Percentiles rank a stretch among this genome's conserved stretches.
These are phyloP conservation scores for Aphodius sticticus DNA, from an alignment of 2,888 invertebrate genomes.

Conservation along the genomic window DNA sequence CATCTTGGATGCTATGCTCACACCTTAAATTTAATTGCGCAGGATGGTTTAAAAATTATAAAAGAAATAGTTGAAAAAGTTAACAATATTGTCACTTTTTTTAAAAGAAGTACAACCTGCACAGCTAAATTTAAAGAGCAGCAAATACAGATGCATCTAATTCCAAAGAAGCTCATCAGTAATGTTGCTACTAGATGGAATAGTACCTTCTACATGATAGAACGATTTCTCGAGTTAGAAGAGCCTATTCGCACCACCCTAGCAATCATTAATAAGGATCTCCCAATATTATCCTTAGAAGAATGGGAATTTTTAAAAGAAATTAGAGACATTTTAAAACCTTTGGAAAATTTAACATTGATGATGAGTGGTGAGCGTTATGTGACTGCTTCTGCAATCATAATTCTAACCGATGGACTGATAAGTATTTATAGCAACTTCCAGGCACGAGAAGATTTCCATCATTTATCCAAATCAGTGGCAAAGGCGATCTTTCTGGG, in stretches of 20 bases:
- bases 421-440: conserved; percentile 31
- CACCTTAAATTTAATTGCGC: conserved; percentile 45
- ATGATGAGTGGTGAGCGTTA: conserved; percentile 43
- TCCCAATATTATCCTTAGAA: conserved; percentile 33
- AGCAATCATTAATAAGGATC: conserved; percentile 33
- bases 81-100: conserved; percentile 4
- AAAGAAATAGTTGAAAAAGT: conserved; percentile 50
- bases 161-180: conserved; percentile 35
- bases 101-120: conserved; percentile 11
- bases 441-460: neutral
- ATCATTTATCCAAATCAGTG: neutral
- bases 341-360: conserved; percentile 42
- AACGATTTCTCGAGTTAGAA: conserved; percentile 41
- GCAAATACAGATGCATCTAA: conserved; percentile 11
- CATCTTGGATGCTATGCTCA: conserved; percentile 48
- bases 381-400: conserved; percentile 31
- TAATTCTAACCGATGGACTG: conserved; percentile 38
- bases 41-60: conserved; percentile 38
- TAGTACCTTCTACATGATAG: conserved; percentile 43
- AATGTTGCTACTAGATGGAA: conserved; percentile 43
- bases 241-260: conserved; percentile 40
- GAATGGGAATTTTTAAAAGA: conserved; percentile 42
- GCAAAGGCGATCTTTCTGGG: conserved; percentile 20
- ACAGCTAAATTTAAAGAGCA: neutral
- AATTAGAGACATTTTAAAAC: conserved; percentile 40